Conservation (phyloP, 2,113 vertebrate species). For the Micronisus gabar region DNA sequence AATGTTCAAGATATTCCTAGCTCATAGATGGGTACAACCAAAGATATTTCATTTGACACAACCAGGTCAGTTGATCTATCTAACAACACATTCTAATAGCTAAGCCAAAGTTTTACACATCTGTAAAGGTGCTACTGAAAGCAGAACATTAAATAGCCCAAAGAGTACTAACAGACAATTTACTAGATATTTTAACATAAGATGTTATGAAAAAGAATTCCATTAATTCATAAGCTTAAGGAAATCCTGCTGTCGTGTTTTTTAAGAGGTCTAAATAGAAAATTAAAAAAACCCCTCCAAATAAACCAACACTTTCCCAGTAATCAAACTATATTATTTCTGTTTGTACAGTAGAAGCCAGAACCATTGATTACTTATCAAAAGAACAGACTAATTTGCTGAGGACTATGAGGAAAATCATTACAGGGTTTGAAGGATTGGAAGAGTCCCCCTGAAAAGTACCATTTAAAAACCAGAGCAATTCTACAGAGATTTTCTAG, state of each 20-base stretch:
- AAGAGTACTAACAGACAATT: not conserved
- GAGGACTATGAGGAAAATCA: not conserved
- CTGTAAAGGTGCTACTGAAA: not conserved
- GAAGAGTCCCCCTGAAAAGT: not conserved
- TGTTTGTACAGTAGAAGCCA: not conserved
- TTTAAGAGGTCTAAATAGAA: not conserved
- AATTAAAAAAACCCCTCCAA: not conserved
- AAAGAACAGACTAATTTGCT: conserved; percentile 15
- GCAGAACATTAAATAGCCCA: not conserved
- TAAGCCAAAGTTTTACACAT: not conserved
- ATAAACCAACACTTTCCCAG: not conserved
- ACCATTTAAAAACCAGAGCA: not conserved
- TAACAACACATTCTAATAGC: not conserved
- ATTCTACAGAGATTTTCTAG: not conserved
- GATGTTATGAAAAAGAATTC: not conserved
- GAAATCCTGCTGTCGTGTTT: rapidly evolving
- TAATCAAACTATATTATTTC: not conserved
- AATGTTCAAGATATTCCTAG: not conserved
- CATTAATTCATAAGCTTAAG: not conserved
- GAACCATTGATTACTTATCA: conserved; percentile 1
- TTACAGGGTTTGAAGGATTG: not conserved
- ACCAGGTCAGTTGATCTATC: not conserved
- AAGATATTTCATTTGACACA: not conserved
- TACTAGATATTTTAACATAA: not conserved
- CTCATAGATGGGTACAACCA: not conserved